These are phyloP conservation scores for Oligia fasciuncula DNA, from an alignment of 2,888 invertebrate genomes.

Conservation along the genomic window DNA sequence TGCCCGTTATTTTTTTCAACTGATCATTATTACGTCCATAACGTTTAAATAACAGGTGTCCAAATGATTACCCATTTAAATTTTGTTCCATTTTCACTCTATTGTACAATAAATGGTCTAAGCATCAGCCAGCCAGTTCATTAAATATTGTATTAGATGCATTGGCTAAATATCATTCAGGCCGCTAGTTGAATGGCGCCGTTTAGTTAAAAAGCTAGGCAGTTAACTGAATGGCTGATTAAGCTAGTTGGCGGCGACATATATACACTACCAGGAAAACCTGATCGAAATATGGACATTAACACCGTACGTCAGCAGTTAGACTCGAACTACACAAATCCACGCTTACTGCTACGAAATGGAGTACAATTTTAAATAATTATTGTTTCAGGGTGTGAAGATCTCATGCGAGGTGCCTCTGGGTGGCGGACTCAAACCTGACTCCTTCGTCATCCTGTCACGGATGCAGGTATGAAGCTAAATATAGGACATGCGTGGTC, in stretches of 20 bases:
- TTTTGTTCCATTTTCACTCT: no score
- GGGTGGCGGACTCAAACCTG: constrained; percentile 67
- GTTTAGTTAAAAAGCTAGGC: not conserved
- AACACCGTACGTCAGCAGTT: no score
- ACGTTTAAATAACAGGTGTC: no score
- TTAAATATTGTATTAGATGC: no score
- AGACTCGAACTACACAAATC: not conserved
- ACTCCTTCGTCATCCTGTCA: constrained; percentile 68
- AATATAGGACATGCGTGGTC: not conserved
- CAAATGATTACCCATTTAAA: no score
- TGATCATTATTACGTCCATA: no score
- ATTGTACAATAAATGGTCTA: no score
- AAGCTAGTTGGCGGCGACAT: not conserved
- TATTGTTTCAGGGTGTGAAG: constrained; percentile 74
- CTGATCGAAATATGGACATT: not conserved
- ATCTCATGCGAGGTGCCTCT: constrained; percentile 76
- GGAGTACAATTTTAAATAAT: not conserved
- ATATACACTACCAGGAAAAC: no score
- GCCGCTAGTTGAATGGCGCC: not conserved
- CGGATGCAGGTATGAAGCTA: constrained; percentile 71
- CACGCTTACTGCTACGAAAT: not conserved
- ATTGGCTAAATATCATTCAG: not conserved
- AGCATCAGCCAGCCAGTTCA: no score
- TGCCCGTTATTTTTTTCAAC: no score
- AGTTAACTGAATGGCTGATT: not conserved